These are phyloP conservation scores for Macropis europaea DNA, from an alignment of 2,888 invertebrate genomes.

Conservation along the genomic window DNA sequence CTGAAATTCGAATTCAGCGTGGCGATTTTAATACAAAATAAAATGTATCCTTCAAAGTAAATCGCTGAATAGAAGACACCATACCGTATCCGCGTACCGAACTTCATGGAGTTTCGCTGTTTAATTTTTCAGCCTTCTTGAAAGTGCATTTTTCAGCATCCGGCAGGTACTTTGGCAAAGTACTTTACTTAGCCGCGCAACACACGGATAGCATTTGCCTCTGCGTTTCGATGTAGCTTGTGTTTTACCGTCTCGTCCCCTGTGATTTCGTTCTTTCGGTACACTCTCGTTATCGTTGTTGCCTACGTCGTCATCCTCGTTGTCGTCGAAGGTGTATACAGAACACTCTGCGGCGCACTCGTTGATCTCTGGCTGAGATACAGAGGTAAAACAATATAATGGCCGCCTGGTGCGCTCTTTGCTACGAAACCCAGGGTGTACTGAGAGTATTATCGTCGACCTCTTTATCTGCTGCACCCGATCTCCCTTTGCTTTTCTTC, in stretches of 20 bases:
- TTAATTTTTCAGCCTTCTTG: background rate
- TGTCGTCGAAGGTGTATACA: constrained; percentile 34
- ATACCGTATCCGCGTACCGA: no score
- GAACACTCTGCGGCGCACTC: constrained; percentile 42
- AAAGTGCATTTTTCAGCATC: background rate
- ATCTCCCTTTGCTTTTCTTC: constrained; percentile 66
- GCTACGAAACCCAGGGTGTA: constrained; percentile 61
- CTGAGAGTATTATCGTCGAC: constrained; percentile 71
- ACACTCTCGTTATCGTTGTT: constrained; percentile 28
- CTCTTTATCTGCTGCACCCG: constrained; percentile 71
- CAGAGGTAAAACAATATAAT: constrained; percentile 68
- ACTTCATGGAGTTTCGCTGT: background rate
- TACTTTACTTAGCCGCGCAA: constrained; percentile 10
- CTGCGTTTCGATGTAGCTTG: constrained; percentile 2
- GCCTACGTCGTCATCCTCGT: constrained; percentile 10
- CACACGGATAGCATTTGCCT: constrained; percentile 2
- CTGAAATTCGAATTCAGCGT: no score
- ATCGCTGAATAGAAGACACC: background rate
- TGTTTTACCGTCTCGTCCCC: constrained; percentile 35
- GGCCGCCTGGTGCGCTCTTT: constrained; percentile 60
- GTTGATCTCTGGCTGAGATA: constrained; percentile 60
- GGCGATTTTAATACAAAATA: no score
- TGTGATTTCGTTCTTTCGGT: constrained; percentile 54
- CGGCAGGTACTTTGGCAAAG: background rate
- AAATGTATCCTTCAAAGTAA: background rate